A percentile compares a stretch with the other conserved stretches of the same genome.
These are phyloP conservation scores for Phataginus tricuspis DNA, from an alignment of 2,797 vertebrate species.

Conservation along the genomic window DNA sequence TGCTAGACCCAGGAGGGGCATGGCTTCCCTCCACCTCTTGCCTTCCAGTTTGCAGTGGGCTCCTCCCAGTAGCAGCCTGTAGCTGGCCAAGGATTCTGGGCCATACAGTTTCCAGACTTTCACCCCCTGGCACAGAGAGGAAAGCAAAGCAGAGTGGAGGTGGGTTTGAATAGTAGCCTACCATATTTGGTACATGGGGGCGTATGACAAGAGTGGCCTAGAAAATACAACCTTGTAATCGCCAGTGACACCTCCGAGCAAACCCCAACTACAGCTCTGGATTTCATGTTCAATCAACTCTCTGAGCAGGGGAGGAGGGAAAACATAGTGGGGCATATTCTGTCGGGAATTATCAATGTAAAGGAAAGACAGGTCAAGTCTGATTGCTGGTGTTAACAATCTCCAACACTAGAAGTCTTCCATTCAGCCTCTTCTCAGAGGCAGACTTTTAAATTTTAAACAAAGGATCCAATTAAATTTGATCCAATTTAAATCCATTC, in stretches of 20 bases:
- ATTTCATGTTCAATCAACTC: constrained; percentile 58
- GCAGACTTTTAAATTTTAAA: constrained; percentile 76
- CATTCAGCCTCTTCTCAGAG: constrained; percentile 65
- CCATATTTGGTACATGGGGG: neutral
- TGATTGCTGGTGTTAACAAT: constrained; percentile 60
- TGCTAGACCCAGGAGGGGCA: neutral
- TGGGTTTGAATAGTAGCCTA: neutral
- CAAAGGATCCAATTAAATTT: constrained; percentile 78
- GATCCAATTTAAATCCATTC: constrained; percentile 78
- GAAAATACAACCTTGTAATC: neutral
- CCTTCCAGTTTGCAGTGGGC: neutral
- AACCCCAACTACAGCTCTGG: constrained; percentile 1
- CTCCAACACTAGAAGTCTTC: constrained; percentile 22
- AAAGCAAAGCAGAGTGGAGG: neutral
- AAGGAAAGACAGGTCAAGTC: constrained; percentile 42
- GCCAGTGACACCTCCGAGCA: neutral
- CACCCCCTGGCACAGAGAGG: neutral
- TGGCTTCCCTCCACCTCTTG: neutral
- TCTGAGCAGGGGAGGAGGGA: neutral
- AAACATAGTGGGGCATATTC: neutral
- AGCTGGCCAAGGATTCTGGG: neutral
- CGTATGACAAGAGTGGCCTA: neutral
- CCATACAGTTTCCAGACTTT: neutral
- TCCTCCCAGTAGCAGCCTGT: neutral
- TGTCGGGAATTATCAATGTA: constrained; percentile 52